Percentiles rank a stretch among this genome's conserved stretches.
phyloP scores from a whole-genome alignment of 1,140 invertebrate species.

The Drosophila sp. region DNA sequence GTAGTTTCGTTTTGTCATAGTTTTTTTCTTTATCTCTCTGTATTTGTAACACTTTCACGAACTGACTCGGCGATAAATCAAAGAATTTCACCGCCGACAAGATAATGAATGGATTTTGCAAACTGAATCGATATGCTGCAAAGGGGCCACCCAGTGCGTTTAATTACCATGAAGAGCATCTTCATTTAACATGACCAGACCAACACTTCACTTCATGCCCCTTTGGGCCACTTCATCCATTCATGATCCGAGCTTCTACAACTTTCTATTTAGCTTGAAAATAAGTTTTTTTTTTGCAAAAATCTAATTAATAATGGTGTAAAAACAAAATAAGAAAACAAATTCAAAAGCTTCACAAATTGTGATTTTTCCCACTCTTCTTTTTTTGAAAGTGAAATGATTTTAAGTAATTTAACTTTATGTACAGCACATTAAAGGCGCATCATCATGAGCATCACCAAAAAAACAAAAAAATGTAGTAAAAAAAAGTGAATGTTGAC shows the following conservation, averaged over 20 bases:
- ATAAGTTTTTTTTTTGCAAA: constrained; percentile 32
- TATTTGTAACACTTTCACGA: constrained; percentile 67
- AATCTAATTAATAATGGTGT: constrained; percentile 43
- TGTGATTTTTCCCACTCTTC: constrained; percentile 30
- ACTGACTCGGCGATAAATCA: constrained; percentile 42
- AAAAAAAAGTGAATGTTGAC: constrained; percentile 70
- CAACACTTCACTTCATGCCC: constrained; percentile 22
- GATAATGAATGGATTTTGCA: constrained; percentile 17
- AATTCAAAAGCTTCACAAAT: constrained; percentile 33
- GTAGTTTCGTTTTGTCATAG: constrained; percentile 43
- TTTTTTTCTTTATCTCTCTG: background rate
- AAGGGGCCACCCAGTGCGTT: constrained; percentile 24
- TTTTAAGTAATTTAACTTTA: constrained; percentile 62
- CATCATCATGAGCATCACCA: constrained; percentile 48
- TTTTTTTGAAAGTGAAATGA: constrained; percentile 60
- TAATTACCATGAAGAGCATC: constrained; percentile 47
- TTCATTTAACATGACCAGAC: constrained; percentile 26
- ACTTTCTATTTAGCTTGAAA: constrained; percentile 54
- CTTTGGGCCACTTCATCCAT: constrained; percentile 4
- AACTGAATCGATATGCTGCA: constrained; percentile 4
- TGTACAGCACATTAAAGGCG: constrained; percentile 61
- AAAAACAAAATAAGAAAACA: constrained; percentile 44
- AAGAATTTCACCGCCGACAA: constrained; percentile 39
- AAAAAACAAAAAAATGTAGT: constrained; percentile 32
- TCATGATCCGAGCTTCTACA: constrained; percentile 48